Evolutionary conservation across 2,888 invertebrate species (phyloP).

Genomic region (Cephonodes hylas): DNA sequence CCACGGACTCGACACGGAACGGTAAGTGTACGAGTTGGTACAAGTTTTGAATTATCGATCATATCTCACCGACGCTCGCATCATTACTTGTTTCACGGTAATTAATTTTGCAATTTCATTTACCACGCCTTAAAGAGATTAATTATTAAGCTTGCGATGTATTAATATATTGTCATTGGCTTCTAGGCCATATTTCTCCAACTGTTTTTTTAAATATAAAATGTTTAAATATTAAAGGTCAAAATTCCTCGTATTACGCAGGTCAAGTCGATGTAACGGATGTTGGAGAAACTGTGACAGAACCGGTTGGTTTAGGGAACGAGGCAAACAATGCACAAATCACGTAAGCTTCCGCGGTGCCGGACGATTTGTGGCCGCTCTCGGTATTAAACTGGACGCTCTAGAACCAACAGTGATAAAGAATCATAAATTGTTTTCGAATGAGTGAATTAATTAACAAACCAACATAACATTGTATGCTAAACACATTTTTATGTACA

Average conservation of each 20-base stretch:
- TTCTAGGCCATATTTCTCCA: neutral
- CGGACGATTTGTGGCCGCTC: neutral
- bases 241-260: constrained; percentile 20
- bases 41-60: neutral
- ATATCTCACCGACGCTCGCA: neutral
- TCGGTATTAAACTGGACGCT: neutral
- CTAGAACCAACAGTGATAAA: neutral
- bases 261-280: constrained; percentile 25
- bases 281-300: constrained; percentile 29
- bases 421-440: constrained; percentile 5
- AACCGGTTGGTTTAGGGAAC: constrained; percentile 37
- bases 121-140: neutral
- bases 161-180: neutral
- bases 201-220: neutral
- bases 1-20: neutral
- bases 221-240: neutral
- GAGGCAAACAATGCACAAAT: constrained; percentile 45
- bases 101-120: neutral
- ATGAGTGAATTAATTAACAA: constrained; percentile 28
- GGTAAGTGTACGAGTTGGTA: neutral
- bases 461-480: neutral
- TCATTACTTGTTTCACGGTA: neutral
- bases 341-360: constrained; percentile 19
- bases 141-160: neutral
- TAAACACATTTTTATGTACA: neutral